Evolutionary conservation across 1,140 invertebrate genomes (phyloP), one percentile per base, ranked within the genome.

Genomic region (Agraylea sexmaculata): DNA sequence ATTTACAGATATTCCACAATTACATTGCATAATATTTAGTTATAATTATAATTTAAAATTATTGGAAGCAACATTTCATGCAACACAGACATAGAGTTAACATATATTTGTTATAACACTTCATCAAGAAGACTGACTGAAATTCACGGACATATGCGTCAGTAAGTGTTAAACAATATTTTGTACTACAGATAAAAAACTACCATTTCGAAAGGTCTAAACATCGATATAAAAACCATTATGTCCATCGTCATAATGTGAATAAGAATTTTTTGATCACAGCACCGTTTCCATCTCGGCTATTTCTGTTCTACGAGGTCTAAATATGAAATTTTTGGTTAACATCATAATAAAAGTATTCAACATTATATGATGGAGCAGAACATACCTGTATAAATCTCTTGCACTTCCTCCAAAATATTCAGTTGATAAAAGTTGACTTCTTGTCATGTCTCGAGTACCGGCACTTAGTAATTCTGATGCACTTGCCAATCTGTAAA

Each of bases 221-320:
- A 12, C 7, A 25, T 25, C 7, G 7, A 25, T 25, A 25, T 7
- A 8, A 25, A 8, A 25, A 25, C 7, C n/a, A 25, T 7, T 25
- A 12, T 25, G 7, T 25, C 7, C 23, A 7, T 12, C 7, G 12
- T 13, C 10, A 33, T 33, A 33, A 33, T 13, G 16, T 13, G n/a
- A 16, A 16, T 12, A 18, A 18, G 13, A 28, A 12, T 44, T 38
- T 43, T 33, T 53, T 46, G 39, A 51, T 87, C 82, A 87, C 74
- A 87, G 81, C 70, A 87, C 83, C 56, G 83, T 87, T 70, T 87
- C 83, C 75, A 86, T 87, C 71, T 87, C 83, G 54, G 83, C 82
- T 47, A 81, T 79, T 67, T 80, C 78, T 49, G 78, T 81, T 56
- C 71, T 70, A 44, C 64, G 68, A n/a, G 69, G 62, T 46, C 71